Percentiles rank a stretch among this genome's conserved stretches.
Conservation (phyloP, 2,797 vertebrate species). For the Eidolon dupreanum region DNA sequence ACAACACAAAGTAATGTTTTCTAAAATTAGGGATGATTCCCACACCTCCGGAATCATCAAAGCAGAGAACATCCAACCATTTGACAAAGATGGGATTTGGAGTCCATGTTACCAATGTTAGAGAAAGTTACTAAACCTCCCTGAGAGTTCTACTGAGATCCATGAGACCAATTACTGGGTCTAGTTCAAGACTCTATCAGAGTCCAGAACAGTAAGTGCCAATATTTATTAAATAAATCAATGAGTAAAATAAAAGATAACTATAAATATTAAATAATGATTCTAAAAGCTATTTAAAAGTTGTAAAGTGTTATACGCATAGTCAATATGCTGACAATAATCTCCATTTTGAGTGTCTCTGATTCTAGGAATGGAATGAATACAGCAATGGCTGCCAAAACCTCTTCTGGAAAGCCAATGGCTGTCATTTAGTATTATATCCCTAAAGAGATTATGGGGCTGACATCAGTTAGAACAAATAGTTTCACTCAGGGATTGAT, state of each 20-base stretch:
- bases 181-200: slow-evolving; percentile 16
- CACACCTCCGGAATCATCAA: not conserved
- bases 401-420: slow-evolving; percentile 7
- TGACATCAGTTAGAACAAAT: not conserved
- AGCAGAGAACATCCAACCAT: not conserved
- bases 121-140: not conserved
- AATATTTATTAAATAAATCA: slow-evolving; percentile 40
- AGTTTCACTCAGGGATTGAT: not conserved
- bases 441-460: not conserved
- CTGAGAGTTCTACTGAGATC: slow-evolving; percentile 17
- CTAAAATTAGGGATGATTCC: slow-evolving; percentile 17
- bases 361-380: slow-evolving; percentile 25
- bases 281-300: slow-evolving; percentile 22
- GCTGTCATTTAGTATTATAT: not conserved
- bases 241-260: slow-evolving; percentile 29
- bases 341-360: not conserved
- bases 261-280: not conserved
- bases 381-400: not conserved
- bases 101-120: not conserved
- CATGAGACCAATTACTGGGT: not conserved
- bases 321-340: slow-evolving; percentile 9
- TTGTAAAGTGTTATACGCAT: not conserved
- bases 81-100: not conserved
- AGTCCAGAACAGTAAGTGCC: not conserved
- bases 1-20: slow-evolving; percentile 31